Conservation (phyloP, 2,888 invertebrate genomes). For the Epicampocera succincta region DNA sequence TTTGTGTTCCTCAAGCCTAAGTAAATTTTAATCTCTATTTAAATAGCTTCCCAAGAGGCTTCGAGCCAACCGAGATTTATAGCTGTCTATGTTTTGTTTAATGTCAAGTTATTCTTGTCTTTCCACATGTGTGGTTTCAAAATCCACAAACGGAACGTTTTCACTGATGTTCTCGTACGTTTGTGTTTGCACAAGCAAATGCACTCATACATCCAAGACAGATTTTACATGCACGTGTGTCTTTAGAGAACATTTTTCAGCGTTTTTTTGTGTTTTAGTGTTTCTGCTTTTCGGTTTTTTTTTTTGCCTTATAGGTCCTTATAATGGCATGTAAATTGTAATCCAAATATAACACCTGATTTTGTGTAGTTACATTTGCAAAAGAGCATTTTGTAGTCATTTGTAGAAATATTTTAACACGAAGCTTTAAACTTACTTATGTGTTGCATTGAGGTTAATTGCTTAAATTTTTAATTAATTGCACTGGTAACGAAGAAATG, state of each 20-base stretch:
- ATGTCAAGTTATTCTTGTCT: neutral
- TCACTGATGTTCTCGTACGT: neutral
- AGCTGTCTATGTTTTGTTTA: constrained; percentile 28
- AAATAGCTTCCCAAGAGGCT: constrained; percentile 8
- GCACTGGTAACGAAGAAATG: constrained; percentile 20
- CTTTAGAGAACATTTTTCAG: neutral
- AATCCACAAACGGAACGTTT: neutral
- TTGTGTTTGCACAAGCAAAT: neutral
- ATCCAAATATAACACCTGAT: constrained; percentile 44
- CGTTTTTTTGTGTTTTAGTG: no score
- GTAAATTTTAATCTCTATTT: constrained; percentile 12
- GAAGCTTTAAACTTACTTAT: constrained; percentile 17
- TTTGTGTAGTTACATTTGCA: constrained; percentile 38
- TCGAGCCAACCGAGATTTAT: neutral
- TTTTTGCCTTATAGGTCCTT: neutral
- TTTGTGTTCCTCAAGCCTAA: neutral
- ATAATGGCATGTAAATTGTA: constrained; percentile 49
- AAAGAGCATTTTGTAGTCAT: constrained; percentile 12
- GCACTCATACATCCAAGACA: neutral
- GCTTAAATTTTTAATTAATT: constrained; percentile 51
- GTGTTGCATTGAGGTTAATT: constrained; percentile 52
- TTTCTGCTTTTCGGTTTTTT: neutral
- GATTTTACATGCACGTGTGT: neutral
- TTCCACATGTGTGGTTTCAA: constrained; percentile 20
- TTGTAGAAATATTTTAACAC: neutral